Conservation (phyloP, 2,888 invertebrate genomes). For the Trissoscelio sp. region DNA sequence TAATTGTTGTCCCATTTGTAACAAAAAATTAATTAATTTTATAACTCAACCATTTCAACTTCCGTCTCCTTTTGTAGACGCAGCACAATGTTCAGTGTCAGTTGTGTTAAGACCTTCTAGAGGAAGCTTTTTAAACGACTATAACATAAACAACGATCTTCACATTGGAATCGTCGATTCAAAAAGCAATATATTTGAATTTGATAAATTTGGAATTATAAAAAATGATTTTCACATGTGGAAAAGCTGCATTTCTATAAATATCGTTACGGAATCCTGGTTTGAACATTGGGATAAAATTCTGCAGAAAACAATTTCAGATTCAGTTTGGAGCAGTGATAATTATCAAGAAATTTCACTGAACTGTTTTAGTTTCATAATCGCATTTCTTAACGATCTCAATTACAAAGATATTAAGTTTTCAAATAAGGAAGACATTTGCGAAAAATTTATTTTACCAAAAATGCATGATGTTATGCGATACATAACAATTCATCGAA, state of each 20-base stretch:
- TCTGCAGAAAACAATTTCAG: conserved; percentile 83
- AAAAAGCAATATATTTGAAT: conserved; percentile 91
- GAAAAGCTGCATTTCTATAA: conserved; percentile 75
- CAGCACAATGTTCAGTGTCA: conserved; percentile 91
- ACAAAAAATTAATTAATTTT: conserved; percentile 29
- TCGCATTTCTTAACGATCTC: conserved; percentile 90
- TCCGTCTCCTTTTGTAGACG: conserved; percentile 94
- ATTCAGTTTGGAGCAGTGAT: conserved; percentile 87
- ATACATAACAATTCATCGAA: conserved; percentile 92
- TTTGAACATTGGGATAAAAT: conserved; percentile 77
- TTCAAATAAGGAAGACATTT: conserved; percentile 85
- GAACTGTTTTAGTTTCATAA: conserved; percentile 95
- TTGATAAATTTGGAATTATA: conserved; percentile 90
- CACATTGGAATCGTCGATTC: conserved; percentile 96
- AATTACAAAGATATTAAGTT: conserved; percentile 84
- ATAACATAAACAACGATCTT: conserved; percentile 92
- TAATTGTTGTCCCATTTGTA: conserved; percentile 90
- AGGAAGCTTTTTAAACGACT: conserved; percentile 94
- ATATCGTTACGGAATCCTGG: conserved; percentile 78
- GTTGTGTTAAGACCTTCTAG: conserved; percentile 94
- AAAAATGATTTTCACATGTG: conserved; percentile 76
- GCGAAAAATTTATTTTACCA: conserved; percentile 92
- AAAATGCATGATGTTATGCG: conserved; percentile 92
- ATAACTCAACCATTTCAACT: conserved; percentile 84
- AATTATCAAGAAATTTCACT: conserved; percentile 90